phyloP scores from a whole-genome alignment of 2,888 invertebrate species.

The Drepana falcataria region DNA sequence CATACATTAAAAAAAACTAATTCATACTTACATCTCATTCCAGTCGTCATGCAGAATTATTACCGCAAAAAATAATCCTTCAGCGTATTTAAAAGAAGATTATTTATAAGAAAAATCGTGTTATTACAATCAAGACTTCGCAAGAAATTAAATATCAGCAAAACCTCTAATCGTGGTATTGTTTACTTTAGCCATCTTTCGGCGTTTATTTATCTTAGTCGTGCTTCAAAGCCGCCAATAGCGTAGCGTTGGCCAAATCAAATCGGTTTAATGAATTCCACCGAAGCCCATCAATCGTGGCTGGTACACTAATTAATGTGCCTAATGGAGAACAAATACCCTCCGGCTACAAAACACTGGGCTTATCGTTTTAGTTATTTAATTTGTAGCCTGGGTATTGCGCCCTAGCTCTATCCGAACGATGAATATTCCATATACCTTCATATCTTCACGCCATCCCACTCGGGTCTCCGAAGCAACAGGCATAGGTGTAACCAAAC shows the following conservation, averaged over 20 bases:
- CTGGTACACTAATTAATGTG: constrained; percentile 30
- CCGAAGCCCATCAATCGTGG: constrained; percentile 27
- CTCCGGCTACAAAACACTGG: constrained; percentile 8
- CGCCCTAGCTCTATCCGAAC: not conserved
- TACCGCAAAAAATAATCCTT: too few relatives aligned
- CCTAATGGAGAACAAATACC: constrained; percentile 36
- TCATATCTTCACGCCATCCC: too few relatives aligned
- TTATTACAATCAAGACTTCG: too few relatives aligned
- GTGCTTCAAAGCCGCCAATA: constrained; percentile 12
- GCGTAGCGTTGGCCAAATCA: constrained; percentile 17
- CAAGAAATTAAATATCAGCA: not conserved
- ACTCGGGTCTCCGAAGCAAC: too few relatives aligned
- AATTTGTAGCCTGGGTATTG: constrained; percentile 17
- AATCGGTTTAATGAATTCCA: constrained; percentile 29
- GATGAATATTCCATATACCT: too few relatives aligned
- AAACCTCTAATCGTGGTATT: constrained; percentile 2
- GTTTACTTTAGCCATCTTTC: constrained; percentile 4
- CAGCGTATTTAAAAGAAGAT: too few relatives aligned
- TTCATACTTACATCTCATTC: too few relatives aligned
- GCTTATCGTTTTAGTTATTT: constrained; percentile 17
- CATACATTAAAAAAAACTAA: too few relatives aligned
- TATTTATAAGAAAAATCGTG: too few relatives aligned
- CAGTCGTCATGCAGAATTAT: too few relatives aligned
- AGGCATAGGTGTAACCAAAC: too few relatives aligned
- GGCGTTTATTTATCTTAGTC: constrained; percentile 21